These are phyloP conservation scores for Cheilosia vernalis DNA, from an alignment of 2,888 invertebrate genomes.

Conservation along the genomic window DNA sequence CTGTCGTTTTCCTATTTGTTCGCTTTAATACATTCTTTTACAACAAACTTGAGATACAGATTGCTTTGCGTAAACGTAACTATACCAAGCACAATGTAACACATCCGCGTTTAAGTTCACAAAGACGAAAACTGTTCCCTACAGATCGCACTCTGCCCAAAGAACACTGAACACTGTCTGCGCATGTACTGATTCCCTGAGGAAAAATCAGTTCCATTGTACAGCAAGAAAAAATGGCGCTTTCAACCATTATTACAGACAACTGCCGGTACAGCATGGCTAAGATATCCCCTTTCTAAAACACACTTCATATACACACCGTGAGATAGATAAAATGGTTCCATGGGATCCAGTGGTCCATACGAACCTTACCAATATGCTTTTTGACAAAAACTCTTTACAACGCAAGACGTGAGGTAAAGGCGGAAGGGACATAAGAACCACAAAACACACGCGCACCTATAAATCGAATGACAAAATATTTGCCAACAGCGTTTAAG, in stretches of 20 bases:
- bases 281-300: neutral
- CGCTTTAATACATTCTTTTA: neutral
- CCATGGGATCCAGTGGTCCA: constrained; percentile 47
- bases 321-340: constrained; percentile 50
- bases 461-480: constrained; percentile 71
- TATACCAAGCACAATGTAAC: neutral
- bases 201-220: constrained; percentile 55
- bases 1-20: neutral
- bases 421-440: constrained; percentile 33
- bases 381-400: constrained; percentile 35
- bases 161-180: constrained; percentile 18
- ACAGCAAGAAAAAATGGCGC: constrained; percentile 15
- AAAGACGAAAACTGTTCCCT: constrained; percentile 17
- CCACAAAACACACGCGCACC: constrained; percentile 55
- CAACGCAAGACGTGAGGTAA: neutral
- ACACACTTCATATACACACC: constrained; percentile 26
- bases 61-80: neutral
- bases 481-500: constrained; percentile 58
- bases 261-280: constrained; percentile 3
- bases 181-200: constrained; percentile 40
- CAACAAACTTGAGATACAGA: neutral
- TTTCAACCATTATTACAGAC: constrained; percentile 18
- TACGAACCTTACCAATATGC: constrained; percentile 22
- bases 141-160: constrained; percentile 11
- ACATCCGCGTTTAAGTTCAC: constrained; percentile 28